Percentiles rank a stretch among this genome's conserved stretches.
phyloP scores from a whole-genome alignment of 2,888 invertebrate genomes.

The Acanthococcus lagerstroemiae region DNA sequence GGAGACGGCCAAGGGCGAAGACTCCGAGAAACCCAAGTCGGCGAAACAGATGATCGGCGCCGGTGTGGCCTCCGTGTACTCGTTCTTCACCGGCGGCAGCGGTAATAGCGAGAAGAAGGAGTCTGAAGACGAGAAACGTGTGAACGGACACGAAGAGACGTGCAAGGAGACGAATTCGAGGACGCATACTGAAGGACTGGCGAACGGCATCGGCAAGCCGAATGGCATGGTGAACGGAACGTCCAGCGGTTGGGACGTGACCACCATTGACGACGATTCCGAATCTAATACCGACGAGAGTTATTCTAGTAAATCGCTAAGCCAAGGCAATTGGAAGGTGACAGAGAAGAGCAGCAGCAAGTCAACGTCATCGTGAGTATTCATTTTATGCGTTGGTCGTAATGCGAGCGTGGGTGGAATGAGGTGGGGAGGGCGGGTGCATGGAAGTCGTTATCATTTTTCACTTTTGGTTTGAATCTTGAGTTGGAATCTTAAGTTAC shows the following conservation, averaged over 20 bases:
- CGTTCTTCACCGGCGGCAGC: no score
- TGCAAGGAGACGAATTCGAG: background rate
- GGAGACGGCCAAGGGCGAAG: background rate
- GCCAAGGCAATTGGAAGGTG: conserved; percentile 5
- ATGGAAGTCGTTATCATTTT: no score
- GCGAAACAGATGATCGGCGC: background rate
- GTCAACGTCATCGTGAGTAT: conserved; percentile 7
- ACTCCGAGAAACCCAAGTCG: background rate
- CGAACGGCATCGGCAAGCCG: conserved; percentile 5
- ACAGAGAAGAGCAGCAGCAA: background rate
- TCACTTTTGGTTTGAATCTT: no score
- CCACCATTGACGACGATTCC: background rate
- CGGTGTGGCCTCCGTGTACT: conserved; percentile 1
- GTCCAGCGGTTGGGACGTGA: conserved; percentile 20
- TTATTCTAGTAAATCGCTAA: background rate
- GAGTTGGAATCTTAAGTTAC: no score
- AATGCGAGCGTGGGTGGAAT: no score
- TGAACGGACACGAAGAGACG: conserved; percentile 4
- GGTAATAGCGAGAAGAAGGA: background rate
- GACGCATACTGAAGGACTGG: background rate
- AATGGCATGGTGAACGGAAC: background rate
- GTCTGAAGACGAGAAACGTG: background rate
- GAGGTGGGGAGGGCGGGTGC: no score
- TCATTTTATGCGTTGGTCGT: background rate
- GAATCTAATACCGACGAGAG: background rate